Evolutionary conservation across 2,113 vertebrate species (phyloP).

Genomic region (Lota lota): DNA sequence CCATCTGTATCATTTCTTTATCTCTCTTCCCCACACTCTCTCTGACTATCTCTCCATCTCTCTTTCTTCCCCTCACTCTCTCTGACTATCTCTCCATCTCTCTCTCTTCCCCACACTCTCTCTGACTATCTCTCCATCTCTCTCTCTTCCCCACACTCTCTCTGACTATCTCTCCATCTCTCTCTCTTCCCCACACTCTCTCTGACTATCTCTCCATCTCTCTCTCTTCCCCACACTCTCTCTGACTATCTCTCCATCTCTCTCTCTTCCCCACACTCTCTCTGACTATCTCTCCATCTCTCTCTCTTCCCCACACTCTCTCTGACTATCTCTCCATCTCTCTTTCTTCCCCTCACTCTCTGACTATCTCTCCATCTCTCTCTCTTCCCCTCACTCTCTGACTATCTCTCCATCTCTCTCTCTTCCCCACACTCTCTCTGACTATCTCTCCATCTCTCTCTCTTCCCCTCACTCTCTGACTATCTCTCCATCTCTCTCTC

Average conservation of each 20-base stretch:
- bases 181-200: background rate
- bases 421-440: background rate
- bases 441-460: background rate
- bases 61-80: too few species aligned
- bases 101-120: too few species aligned
- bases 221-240: background rate
- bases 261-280: background rate
- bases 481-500: background rate
- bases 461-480: background rate
- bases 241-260: conserved; percentile 3
- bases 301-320: conserved; percentile 1
- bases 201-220: background rate
- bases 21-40: too few species aligned
- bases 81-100: too few species aligned
- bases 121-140: background rate
- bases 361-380: background rate
- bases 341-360: background rate
- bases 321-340: background rate
- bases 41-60: too few species aligned
- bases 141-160: background rate
- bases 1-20: too few species aligned
- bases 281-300: conserved; percentile 1
- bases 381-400: background rate
- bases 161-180: too few species aligned
- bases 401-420: too few species aligned